Evolutionary conservation across 2,113 vertebrate genomes (phyloP).

Genomic region (Saguinus imperator): DNA sequence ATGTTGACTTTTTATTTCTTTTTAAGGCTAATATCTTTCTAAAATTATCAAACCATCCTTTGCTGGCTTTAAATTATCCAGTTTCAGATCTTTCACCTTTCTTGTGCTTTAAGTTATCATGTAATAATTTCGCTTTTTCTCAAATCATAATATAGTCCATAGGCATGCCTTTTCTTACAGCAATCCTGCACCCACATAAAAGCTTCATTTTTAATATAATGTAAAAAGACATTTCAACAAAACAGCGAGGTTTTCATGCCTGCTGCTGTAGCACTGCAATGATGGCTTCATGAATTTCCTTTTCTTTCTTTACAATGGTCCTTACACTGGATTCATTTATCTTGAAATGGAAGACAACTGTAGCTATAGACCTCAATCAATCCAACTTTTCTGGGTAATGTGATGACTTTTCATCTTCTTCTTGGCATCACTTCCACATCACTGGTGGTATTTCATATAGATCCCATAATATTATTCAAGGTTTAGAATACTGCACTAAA

Average conservation of each 20-base stretch:
- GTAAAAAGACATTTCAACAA: too few relatives aligned
- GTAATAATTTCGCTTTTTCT: not conserved
- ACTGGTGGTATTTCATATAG: too few relatives aligned
- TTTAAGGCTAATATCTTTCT: not conserved
- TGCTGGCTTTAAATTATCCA: not conserved
- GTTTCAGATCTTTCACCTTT: not conserved
- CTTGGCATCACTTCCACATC: too few relatives aligned
- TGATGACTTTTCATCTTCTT: too few relatives aligned
- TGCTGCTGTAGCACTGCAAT: not conserved
- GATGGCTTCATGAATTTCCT: not conserved
- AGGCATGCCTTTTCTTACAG: not conserved
- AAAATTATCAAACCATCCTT: not conserved
- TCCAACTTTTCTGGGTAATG: too few relatives aligned
- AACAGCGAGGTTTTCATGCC: not conserved
- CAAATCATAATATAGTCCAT: not conserved
- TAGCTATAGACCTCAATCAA: too few relatives aligned
- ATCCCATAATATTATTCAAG: too few relatives aligned
- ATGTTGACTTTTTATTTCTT: not conserved
- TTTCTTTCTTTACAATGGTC: not conserved
- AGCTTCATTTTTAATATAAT: not conserved
- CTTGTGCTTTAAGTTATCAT: not conserved
- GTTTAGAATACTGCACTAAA: too few relatives aligned
- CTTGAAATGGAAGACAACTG: not conserved
- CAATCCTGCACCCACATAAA: not conserved
- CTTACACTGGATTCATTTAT: not conserved